These are phyloP conservation scores for Erythrocercus mccallii DNA, from an alignment of 2,113 vertebrate species.

Conservation along the genomic window DNA sequence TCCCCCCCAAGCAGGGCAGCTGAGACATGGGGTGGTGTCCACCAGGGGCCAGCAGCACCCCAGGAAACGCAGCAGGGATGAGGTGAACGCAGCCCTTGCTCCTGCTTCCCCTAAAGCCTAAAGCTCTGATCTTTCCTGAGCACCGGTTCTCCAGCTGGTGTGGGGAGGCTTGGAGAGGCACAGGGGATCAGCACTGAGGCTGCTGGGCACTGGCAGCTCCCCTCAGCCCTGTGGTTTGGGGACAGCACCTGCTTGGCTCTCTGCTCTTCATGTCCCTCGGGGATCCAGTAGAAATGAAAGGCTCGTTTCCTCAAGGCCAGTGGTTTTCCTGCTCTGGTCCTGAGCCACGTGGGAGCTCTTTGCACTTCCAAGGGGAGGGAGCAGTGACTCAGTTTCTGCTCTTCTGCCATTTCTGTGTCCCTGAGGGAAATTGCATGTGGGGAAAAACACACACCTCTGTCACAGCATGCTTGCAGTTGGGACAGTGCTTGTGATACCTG, in stretches of 20 bases:
- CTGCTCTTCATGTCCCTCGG: background rate
- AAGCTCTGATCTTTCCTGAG: constrained; percentile 16
- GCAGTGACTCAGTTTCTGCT: background rate
- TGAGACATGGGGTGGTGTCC: background rate
- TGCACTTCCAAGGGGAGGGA: background rate
- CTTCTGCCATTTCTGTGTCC: background rate
- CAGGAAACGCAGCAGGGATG: background rate
- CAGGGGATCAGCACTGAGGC: background rate
- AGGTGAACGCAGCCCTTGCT: background rate
- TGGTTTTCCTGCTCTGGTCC: background rate
- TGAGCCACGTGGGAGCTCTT: background rate
- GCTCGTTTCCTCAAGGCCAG: background rate
- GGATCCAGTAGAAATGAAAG: background rate
- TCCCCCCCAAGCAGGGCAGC: background rate
- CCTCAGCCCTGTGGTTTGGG: background rate
- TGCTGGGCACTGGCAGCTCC: background rate
- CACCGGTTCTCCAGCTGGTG: constrained; percentile 36
- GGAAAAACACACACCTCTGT: background rate
- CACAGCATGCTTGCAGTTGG: background rate
- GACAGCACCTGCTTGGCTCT: background rate
- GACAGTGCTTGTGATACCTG: background rate
- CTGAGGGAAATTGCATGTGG: background rate
- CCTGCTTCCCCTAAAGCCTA: background rate
- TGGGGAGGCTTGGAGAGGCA: constrained; percentile 34
- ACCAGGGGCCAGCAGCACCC: background rate